These are phyloP conservation scores for Manduca sexta DNA, from an alignment of 1,140 invertebrate genomes.

Conservation along the genomic window DNA sequence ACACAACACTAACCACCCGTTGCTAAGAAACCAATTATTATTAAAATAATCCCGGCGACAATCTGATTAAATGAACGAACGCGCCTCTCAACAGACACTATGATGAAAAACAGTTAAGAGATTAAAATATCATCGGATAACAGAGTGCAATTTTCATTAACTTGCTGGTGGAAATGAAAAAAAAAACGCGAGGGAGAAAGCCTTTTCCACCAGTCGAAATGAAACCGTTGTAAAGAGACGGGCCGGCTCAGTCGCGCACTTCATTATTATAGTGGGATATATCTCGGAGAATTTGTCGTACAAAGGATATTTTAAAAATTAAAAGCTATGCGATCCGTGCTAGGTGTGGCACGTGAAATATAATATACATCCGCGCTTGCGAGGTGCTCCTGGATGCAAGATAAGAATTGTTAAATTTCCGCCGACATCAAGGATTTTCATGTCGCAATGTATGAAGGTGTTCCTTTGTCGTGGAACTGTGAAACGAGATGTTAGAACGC, in stretches of 20 bases:
- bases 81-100: too few species aligned
- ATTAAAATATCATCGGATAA: conserved; percentile 4
- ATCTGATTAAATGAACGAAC: too few species aligned
- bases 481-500: too few species aligned
- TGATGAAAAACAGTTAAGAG: neutral
- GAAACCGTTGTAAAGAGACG: conserved; percentile 29
- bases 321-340: conserved; percentile 12
- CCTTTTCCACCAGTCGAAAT: conserved; percentile 8
- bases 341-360: neutral
- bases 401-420: too few species aligned
- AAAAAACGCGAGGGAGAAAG: neutral
- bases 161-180: neutral
- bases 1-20: too few species aligned
- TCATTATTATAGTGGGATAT: conserved; percentile 33
- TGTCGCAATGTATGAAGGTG: too few species aligned
- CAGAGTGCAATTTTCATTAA: conserved; percentile 3
- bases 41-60: too few species aligned
- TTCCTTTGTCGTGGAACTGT: too few species aligned
- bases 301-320: conserved; percentile 23
- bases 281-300: conserved; percentile 10
- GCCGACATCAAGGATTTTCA: too few species aligned
- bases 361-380: neutral
- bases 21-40: too few species aligned
- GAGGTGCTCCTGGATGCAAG: too few species aligned
- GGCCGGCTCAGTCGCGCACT: conserved; percentile 28